Percentiles rank a stretch among this genome's conserved stretches.
These are phyloP conservation scores for Sebastiscus albofasciatus DNA, from an alignment of 2,797 vertebrate species.

Conservation along the genomic window DNA sequence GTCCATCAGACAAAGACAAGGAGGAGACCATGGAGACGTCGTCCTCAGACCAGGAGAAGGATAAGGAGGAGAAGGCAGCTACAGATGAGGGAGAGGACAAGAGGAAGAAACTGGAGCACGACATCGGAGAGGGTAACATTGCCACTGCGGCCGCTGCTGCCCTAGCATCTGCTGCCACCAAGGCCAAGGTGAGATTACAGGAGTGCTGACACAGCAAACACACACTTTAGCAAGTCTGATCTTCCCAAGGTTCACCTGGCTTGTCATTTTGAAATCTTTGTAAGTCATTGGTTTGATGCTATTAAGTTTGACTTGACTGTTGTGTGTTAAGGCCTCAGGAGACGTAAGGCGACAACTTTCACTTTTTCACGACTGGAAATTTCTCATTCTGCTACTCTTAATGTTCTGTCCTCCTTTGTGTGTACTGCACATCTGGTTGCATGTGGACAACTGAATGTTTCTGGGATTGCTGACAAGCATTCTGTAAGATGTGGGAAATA, in stretches of 20 bases:
- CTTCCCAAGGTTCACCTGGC: not conserved
- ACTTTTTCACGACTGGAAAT: not conserved
- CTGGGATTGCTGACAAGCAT: not conserved
- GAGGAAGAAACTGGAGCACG: constrained; percentile 92
- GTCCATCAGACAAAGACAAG: constrained; percentile 83
- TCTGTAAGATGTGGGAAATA: not conserved
- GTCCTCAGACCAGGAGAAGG: constrained; percentile 81
- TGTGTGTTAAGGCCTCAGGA: not conserved
- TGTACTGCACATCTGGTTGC: not conserved
- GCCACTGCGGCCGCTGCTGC: constrained; percentile 97
- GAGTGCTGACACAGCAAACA: not conserved
- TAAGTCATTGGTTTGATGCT: not conserved
- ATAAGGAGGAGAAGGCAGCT: constrained; percentile 86
- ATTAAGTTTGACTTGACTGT: not conserved
- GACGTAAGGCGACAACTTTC: not conserved
- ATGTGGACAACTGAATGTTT: not conserved
- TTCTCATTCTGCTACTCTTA: not conserved
- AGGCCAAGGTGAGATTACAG: constrained; percentile 90
- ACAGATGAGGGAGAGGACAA: constrained; percentile 86
- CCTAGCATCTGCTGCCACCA: constrained; percentile 96
- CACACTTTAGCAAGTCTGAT: not conserved
- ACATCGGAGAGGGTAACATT: constrained; percentile 95
- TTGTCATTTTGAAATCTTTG: not conserved
- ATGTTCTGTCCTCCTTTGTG: not conserved
- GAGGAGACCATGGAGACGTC: constrained; percentile 91